Base-by-base conservation (phyloP, 2,113 vertebrate species). In the Mus spicilegus region DNA sequence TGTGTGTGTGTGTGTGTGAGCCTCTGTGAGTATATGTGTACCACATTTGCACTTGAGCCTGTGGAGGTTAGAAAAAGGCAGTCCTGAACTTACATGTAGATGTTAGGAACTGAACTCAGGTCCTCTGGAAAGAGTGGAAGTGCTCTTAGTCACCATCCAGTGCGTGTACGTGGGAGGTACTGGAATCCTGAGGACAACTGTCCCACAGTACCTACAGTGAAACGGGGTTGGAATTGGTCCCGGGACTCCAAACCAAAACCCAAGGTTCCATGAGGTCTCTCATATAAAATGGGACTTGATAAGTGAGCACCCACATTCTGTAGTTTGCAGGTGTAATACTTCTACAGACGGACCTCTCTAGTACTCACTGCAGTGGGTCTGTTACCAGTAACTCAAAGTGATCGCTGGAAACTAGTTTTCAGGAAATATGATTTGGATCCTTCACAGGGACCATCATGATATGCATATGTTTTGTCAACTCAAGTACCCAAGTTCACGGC, bases 321-420 rank as follows among this genome's bases (percentile, higher is more conserved):
- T 84, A 92, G 56, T 95, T 67, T 94, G 67, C 80, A 94, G 87
- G 67, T 69, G 3, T 51, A 89, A 36, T n/a, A 81, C 84, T 87
- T 76, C 49, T 69, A 67, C 3, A 89, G n/a, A 88, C 91, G 88
- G 51, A 81, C 22, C 14, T 73, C 19, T 70, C n/a, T 87, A 56
- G 67, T 51, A 94, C 65, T 91, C 19, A 26, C 7, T 26, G 49
- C 82, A 78, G 65, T 63, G 36, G 16, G 87, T 86, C 96, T 91
- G 80, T 77, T 96, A 91, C 30, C 42, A 72, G 49, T 65, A 58
- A 89, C 16, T 30, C 54, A 36, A 91, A 95, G 17, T 26, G 30
- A 95, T 63, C 72, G 17, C 12, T 93, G 61, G 87, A 7, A 78
- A 80, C 88, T 91, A 19, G 88, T 81, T 86, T 89, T 19, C 84